Evolutionary conservation across 2,113 vertebrate species (phyloP).

Genomic region (Ceyx melanurus): DNA sequence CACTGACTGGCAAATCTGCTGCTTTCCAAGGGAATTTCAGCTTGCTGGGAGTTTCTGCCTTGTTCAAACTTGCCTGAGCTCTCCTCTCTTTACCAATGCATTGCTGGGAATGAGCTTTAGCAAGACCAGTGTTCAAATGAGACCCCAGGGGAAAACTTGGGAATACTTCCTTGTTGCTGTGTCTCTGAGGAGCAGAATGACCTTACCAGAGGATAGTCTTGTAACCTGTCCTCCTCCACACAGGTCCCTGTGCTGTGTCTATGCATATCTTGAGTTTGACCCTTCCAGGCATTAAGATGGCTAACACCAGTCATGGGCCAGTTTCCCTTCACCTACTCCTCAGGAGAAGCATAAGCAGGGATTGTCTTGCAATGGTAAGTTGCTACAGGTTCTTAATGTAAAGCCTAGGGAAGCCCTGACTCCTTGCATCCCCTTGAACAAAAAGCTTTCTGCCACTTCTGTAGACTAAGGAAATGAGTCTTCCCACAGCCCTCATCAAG

Average conservation of each 20-base stretch:
- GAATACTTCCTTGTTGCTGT: neutral
- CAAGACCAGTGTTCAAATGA: neutral
- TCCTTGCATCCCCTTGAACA: neutral
- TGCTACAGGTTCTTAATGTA: neutral
- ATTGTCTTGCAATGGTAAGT: neutral
- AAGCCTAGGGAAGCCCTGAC: neutral
- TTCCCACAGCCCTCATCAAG: neutral
- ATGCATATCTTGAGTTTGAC: neutral
- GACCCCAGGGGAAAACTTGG: neutral
- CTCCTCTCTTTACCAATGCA: neutral
- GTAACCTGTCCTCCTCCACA: neutral
- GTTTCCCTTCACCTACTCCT: neutral
- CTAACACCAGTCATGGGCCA: neutral
- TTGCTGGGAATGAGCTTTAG: neutral
- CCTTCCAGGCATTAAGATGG: neutral
- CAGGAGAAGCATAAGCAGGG: neutral
- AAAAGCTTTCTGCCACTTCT: neutral
- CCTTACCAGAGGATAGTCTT: neutral
- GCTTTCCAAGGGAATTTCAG: neutral
- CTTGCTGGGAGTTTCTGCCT: neutral
- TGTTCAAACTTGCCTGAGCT: neutral
- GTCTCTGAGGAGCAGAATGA: neutral
- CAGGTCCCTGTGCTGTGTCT: neutral
- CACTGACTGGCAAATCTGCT: neutral
- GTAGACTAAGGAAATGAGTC: fast-evolving